A percentile compares a stretch with the other conserved stretches of the same genome.
Evolutionary conservation across 2,888 invertebrate species (phyloP).

Genomic region (Acronicta aceris): DNA sequence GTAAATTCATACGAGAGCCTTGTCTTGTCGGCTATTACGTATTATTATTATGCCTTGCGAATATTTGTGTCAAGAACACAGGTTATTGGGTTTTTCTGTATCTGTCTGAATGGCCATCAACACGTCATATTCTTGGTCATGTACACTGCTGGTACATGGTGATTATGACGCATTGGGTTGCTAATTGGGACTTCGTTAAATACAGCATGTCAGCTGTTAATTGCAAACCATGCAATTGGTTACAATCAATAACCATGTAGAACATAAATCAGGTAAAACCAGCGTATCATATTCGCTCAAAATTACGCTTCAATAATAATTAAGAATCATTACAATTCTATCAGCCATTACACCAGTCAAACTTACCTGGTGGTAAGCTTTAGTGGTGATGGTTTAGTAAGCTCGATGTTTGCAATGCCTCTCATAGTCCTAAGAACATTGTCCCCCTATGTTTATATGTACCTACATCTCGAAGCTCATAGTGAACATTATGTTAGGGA

Average conservation of each 20-base stretch:
- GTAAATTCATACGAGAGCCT: constrained; percentile 61
- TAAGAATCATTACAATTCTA: no score
- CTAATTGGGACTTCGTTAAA: constrained; percentile 14
- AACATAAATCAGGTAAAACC: no score
- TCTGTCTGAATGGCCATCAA: constrained; percentile 33
- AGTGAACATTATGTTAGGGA: constrained; percentile 22
- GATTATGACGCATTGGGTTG: constrained; percentile 35
- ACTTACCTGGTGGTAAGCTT: no score
- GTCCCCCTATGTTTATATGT: background rate
- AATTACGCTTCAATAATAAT: no score
- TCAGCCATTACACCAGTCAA: no score
- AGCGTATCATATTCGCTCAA: no score
- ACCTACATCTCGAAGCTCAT: background rate
- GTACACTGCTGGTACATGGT: constrained; percentile 12
- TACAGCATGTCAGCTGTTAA: background rate
- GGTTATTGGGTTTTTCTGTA: constrained; percentile 50
- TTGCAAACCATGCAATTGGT: constrained; percentile 12
- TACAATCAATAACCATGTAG: no score
- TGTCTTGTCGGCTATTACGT: constrained; percentile 58
- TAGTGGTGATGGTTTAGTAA: no score
- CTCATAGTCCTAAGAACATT: background rate
- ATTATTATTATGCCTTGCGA: constrained; percentile 34
- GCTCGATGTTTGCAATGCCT: no score
- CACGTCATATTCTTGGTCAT: constrained; percentile 30
- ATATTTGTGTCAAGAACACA: constrained; percentile 62